Percentiles rank a stretch among this genome's conserved stretches.
Conservation (phyloP, 2,888 invertebrate genomes). For the Linnaemya tessellans region DNA sequence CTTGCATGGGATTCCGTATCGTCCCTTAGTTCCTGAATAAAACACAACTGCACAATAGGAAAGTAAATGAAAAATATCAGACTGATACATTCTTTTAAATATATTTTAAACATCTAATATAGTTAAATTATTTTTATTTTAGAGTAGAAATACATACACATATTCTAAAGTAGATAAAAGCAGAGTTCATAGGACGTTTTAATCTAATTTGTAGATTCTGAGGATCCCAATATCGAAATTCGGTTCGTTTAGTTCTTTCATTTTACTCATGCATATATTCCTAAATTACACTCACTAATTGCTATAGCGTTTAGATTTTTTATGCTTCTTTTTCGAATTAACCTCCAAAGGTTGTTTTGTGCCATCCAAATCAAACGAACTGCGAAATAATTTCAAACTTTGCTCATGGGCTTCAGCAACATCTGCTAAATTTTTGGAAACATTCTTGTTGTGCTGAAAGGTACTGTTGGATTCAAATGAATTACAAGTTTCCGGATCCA, state of each 20-base stretch:
- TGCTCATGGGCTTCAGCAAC: conserved; percentile 68
- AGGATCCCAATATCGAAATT: conserved; percentile 33
- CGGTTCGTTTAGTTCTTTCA: neutral
- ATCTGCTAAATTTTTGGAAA: conserved; percentile 61
- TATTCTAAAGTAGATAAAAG: conserved; percentile 48
- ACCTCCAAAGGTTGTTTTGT: neutral
- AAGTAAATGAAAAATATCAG: too few species aligned
- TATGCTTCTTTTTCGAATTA: conserved; percentile 65
- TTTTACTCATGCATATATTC: conserved; percentile 9
- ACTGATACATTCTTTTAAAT: too few species aligned
- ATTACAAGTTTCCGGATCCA: conserved; percentile 72
- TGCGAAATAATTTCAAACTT: conserved; percentile 67
- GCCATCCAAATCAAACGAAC: conserved; percentile 62
- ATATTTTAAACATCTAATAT: conserved; percentile 16
- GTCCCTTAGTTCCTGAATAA: too few species aligned
- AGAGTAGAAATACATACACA: conserved; percentile 64
- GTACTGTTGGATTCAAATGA: conserved; percentile 63
- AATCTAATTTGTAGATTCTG: conserved; percentile 51
- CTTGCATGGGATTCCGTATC: too few species aligned
- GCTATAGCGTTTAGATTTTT: conserved; percentile 58
- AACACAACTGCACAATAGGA: too few species aligned
- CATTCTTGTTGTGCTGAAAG: conserved; percentile 48
- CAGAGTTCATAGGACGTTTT: conserved; percentile 62
- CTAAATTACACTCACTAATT: conserved; percentile 11
- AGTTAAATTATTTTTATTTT: conserved; percentile 58